Percentiles rank a stretch among this genome's conserved stretches.
Evolutionary conservation across 1,140 invertebrate species (phyloP).

Genomic region (Eufriesea mexicana): DNA sequence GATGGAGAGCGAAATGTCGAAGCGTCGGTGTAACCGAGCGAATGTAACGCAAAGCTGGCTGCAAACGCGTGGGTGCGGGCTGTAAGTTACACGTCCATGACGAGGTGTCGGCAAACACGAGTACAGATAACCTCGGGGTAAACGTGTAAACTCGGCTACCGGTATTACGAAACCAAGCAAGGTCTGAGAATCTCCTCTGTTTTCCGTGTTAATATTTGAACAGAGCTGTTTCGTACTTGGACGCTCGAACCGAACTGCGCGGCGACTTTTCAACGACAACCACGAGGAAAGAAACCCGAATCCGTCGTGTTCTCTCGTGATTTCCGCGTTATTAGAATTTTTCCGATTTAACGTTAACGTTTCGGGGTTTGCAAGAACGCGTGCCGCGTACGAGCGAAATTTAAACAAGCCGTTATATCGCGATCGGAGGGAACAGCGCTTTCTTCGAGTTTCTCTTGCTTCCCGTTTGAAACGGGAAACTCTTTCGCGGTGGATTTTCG

Average conservation of each 20-base stretch:
- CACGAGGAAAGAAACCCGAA: neutral
- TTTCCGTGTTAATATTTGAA: constrained; percentile 79
- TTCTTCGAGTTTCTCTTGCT: constrained; percentile 6
- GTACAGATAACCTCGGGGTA: constrained; percentile 62
- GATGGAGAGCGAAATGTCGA: constrained; percentile 9
- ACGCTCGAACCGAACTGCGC: constrained; percentile 16
- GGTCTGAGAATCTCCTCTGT: constrained; percentile 70
- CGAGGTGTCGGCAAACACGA: constrained; percentile 68
- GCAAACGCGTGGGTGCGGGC: constrained; percentile 46
- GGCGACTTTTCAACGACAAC: constrained; percentile 20
- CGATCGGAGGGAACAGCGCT: neutral
- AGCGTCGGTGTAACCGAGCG: constrained; percentile 18
- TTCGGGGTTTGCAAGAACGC: neutral
- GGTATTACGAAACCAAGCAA: constrained; percentile 75
- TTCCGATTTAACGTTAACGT: too few species aligned
- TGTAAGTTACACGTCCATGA: constrained; percentile 39
- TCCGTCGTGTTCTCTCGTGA: neutral
- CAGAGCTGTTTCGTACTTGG: constrained; percentile 59
- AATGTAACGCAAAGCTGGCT: constrained; percentile 28
- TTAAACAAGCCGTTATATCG: constrained; percentile 1
- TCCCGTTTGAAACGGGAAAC: neutral
- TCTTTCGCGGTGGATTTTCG: constrained; percentile 51
- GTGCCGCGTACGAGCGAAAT: neutral
- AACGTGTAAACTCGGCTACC: constrained; percentile 74
- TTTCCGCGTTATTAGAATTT: neutral